These are phyloP conservation scores for Streblospio benedicti DNA, from an alignment of 1,140 invertebrate species.

Conservation along the genomic window DNA sequence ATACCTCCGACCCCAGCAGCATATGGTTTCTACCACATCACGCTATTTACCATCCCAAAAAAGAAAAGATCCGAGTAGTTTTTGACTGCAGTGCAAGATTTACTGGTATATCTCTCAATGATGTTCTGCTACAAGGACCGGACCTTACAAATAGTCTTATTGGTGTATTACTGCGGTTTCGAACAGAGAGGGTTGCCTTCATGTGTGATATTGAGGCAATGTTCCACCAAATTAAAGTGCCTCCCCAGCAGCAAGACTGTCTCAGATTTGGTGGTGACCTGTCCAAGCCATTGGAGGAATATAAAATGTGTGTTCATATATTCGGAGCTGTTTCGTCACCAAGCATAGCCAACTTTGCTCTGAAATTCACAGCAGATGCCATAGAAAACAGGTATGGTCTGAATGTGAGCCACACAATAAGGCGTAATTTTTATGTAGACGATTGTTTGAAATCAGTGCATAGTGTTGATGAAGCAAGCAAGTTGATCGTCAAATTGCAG, in stretches of 20 bases:
- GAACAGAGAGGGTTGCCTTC: neutral
- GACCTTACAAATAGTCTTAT: neutral
- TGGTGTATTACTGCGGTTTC: neutral
- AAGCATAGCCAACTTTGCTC: neutral
- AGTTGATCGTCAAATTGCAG: neutral
- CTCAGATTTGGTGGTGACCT: neutral
- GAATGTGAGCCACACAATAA: conserved; percentile 7
- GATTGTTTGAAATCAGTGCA: conserved; percentile 14
- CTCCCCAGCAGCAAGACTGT: neutral
- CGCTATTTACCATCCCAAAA: neutral
- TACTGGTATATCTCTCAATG: neutral
- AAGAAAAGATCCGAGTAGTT: neutral
- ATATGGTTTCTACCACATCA: neutral
- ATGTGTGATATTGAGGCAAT: neutral
- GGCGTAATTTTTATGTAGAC: conserved; percentile 20
- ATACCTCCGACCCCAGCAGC: too few species aligned
- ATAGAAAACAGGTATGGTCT: neutral
- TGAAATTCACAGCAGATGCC: neutral
- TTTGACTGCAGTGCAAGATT: conserved; percentile 2
- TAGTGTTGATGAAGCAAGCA: neutral
- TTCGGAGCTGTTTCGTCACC: neutral
- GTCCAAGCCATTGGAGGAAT: neutral
- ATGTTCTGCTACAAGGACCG: neutral
- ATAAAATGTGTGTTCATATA: neutral
- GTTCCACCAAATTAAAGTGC: conserved; percentile 1